Percentiles rank a stretch among this genome's conserved stretches.
Conservation (phyloP, 2,888 invertebrate species). For the Rapana venosa region DNA sequence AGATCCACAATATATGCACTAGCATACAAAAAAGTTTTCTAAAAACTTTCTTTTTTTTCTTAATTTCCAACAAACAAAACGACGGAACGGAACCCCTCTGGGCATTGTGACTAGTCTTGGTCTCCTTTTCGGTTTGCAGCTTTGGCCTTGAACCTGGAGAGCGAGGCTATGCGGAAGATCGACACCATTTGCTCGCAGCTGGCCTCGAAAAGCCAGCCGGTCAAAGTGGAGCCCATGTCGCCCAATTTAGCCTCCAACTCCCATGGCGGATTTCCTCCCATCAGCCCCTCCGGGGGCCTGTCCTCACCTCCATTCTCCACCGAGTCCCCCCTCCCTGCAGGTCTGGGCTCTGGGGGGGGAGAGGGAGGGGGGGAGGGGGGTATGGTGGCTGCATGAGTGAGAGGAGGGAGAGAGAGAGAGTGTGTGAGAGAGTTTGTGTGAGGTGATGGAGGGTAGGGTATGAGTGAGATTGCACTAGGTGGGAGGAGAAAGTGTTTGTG, state of each 20-base stretch:
- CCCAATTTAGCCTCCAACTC: slow-evolving; percentile 41
- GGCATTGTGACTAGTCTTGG: not conserved
- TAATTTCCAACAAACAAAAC: too few relatives aligned
- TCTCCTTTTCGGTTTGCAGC: slow-evolving; percentile 24
- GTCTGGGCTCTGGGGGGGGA: not conserved
- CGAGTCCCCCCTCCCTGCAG: not conserved
- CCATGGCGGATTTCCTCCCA: slow-evolving; percentile 35
- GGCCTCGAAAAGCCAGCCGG: slow-evolving; percentile 51
- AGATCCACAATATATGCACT: too few relatives aligned
- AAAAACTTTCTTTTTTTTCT: too few relatives aligned
- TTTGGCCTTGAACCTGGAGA: slow-evolving; percentile 43
- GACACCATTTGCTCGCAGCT: slow-evolving; percentile 67
- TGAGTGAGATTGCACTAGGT: not conserved
- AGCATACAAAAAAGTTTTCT: too few relatives aligned
- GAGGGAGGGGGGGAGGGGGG: not conserved
- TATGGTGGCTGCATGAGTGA: not conserved
- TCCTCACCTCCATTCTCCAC: slow-evolving; percentile 35
- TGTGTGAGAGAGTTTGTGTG: not conserved
- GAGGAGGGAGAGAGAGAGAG: not conserved
- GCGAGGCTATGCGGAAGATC: slow-evolving; percentile 57
- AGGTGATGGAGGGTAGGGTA: not conserved
- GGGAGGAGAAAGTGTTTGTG: not conserved
- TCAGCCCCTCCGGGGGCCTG: slow-evolving; percentile 30
- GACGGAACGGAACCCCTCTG: too few relatives aligned
- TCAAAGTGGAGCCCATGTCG: slow-evolving; percentile 56